These are phyloP conservation scores for Amphilophus citrinellus DNA, from an alignment of 2,113 vertebrate genomes.

Conservation along the genomic window DNA sequence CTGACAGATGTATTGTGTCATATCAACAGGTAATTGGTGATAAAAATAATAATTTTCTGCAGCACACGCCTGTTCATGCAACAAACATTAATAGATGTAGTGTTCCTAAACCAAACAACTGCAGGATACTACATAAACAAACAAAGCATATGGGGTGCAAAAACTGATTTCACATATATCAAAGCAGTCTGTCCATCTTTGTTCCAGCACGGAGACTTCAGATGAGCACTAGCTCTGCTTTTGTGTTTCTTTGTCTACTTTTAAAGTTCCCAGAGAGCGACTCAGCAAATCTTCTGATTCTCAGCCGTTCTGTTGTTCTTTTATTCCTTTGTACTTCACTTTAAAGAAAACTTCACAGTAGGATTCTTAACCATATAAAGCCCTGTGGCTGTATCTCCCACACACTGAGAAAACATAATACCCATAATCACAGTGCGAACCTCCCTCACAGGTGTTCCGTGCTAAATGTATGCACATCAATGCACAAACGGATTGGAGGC, in stretches of 20 bases:
- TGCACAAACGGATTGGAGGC: constrained; percentile 13
- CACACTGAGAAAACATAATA: constrained; percentile 34
- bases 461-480: constrained; percentile 26
- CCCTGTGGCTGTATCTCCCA: constrained; percentile 38
- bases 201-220: neutral
- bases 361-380: constrained; percentile 23
- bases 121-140: neutral
- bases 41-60: neutral
- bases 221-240: constrained; percentile 17
- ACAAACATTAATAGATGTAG: neutral
- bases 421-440: constrained; percentile 37
- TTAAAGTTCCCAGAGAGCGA: constrained; percentile 11
- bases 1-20: neutral
- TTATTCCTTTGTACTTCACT: neutral
- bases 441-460: constrained; percentile 34
- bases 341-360: constrained; percentile 31
- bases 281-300: neutral
- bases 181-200: neutral
- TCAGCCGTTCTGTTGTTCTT: neutral
- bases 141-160: neutral
- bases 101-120: neutral
- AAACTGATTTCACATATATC: neutral
- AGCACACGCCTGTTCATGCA: neutral
- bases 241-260: neutral
- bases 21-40: neutral